These are phyloP conservation scores for Callocephalon fimbriatum DNA, from an alignment of 2,113 vertebrate genomes.

Conservation along the genomic window DNA sequence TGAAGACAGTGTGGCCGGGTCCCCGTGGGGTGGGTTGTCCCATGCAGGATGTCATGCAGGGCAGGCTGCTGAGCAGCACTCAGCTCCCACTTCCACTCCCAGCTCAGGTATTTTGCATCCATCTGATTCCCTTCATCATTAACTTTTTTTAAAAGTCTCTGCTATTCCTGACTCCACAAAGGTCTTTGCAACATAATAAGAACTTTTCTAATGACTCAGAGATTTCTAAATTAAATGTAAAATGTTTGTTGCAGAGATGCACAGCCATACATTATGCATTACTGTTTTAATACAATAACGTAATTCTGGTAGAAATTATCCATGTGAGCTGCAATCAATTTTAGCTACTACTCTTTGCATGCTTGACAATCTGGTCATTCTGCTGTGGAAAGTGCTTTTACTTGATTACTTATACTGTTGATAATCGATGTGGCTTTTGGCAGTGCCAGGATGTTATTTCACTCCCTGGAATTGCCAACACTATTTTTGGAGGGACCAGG, in stretches of 20 bases:
- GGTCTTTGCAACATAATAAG: slow-evolving; percentile 13
- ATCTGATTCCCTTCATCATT: background rate
- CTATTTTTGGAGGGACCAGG: slow-evolving; percentile 14
- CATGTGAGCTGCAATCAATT: slow-evolving; percentile 62
- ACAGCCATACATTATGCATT: slow-evolving; percentile 14
- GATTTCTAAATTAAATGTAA: slow-evolving; percentile 71
- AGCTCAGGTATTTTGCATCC: background rate
- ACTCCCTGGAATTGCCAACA: background rate
- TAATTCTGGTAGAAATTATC: slow-evolving; percentile 64
- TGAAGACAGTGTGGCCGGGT: rapidly evolving
- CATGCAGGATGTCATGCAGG: rapidly evolving
- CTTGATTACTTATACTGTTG: slow-evolving; percentile 57
- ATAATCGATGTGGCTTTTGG: slow-evolving; percentile 69
- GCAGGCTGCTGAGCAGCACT: background rate
- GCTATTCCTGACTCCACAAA: slow-evolving; percentile 34
- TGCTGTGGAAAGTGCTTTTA: slow-evolving; percentile 62
- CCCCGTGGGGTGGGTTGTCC: background rate
- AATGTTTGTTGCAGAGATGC: slow-evolving; percentile 54
- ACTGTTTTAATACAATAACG: slow-evolving; percentile 30
- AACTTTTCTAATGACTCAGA: slow-evolving; percentile 68
- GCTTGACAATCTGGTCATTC: slow-evolving; percentile 54
- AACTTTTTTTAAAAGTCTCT: background rate
- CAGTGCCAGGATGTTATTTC: slow-evolving; percentile 33
- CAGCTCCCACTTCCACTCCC: background rate
- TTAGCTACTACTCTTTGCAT: slow-evolving; percentile 37